Base-by-base conservation (phyloP, 35 echinoderm and acorn worm species). In the Stichopus chloronotus region DNA sequence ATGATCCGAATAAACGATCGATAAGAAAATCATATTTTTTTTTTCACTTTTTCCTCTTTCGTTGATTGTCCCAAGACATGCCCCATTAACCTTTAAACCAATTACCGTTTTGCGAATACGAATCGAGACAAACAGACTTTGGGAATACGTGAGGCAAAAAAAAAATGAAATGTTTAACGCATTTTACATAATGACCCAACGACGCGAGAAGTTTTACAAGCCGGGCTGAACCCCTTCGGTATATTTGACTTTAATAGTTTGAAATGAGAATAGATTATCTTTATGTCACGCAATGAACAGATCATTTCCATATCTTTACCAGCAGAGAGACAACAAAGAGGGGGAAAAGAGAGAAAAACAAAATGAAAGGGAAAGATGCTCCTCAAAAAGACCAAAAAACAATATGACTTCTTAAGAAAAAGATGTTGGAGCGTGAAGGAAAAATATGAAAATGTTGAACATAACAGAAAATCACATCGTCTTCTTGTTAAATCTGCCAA, bases 71-170 rank as follows among this genome's bases (percentile, higher is more conserved):
- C 82, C 82, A 55, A 58, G 53, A 85, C 52, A 60, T 85, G 82
- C 82, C 82, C 82, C 82, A 85, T 85, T 85, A 85, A 58, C 55
- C 55, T 58, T 85, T 85, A 85, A 85, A 85, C 55, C 82, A 60
- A 85, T 85, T 85, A 85, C 69, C 69, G 69, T 74, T 74, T 74
- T 20, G 14, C 69, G 22, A 74, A 74, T 74, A 21, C 69, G 69
- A 74, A 74, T 20, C 6, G 69, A 74, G 69, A 74, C 69, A 14
- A 74, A 74, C 69, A 74, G 11, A 74, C 69, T 85, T 85, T 19
- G 6, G 56, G 57, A 55, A 59, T 85, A 74, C 17, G 82, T 56
- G 57, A 85, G 54, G 55, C 82, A 85, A 59, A 58, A 43, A 43
- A 43, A 43, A 43, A 43, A 43, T 43, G 30, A 43, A 43, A 85